phyloP scores from a whole-genome alignment of 2,888 invertebrate species.

The Drosophila neutralis region DNA sequence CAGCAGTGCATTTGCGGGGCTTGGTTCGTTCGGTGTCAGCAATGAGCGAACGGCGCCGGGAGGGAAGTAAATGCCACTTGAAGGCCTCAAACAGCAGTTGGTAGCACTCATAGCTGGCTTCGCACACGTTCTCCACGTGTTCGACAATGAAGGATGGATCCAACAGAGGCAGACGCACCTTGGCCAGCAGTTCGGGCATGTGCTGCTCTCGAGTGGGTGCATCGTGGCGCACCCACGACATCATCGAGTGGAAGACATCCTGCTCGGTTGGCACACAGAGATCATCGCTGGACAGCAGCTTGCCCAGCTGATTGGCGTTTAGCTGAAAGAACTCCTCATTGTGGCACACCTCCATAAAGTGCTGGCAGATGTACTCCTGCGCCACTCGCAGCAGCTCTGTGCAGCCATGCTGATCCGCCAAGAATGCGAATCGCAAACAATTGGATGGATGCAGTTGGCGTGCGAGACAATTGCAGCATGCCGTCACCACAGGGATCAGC shows the following conservation, averaged over 20 bases:
- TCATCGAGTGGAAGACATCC: constrained; percentile 94
- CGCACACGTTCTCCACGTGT: constrained; percentile 90
- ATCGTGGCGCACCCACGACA: constrained; percentile 95
- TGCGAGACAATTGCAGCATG: constrained; percentile 94
- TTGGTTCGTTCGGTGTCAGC: constrained; percentile 91
- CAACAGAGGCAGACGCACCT: constrained; percentile 93
- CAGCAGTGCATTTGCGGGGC: constrained; percentile 93
- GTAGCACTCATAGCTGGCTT: constrained; percentile 89
- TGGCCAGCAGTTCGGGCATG: constrained; percentile 89
- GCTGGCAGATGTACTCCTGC: constrained; percentile 92
- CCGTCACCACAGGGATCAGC: constrained; percentile 92
- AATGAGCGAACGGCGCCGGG: constrained; percentile 90
- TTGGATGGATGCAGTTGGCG: constrained; percentile 94
- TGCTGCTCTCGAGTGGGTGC: constrained; percentile 88
- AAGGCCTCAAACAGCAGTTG: constrained; percentile 96
- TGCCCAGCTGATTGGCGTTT: constrained; percentile 91
- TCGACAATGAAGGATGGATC: constrained; percentile 96
- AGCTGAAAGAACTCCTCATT: constrained; percentile 85
- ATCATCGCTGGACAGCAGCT: constrained; percentile 93
- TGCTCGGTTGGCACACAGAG: constrained; percentile 96
- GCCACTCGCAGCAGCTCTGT: constrained; percentile 91
- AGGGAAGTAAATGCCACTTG: constrained; percentile 95
- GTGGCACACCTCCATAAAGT: constrained; percentile 89
- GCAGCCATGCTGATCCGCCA: constrained; percentile 96
- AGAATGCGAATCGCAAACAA: constrained; percentile 96